A percentile compares a stretch with the other conserved stretches of the same genome.
phyloP scores from a whole-genome alignment of 2,888 invertebrate species.

The Caenorhabditis doughertyi region DNA sequence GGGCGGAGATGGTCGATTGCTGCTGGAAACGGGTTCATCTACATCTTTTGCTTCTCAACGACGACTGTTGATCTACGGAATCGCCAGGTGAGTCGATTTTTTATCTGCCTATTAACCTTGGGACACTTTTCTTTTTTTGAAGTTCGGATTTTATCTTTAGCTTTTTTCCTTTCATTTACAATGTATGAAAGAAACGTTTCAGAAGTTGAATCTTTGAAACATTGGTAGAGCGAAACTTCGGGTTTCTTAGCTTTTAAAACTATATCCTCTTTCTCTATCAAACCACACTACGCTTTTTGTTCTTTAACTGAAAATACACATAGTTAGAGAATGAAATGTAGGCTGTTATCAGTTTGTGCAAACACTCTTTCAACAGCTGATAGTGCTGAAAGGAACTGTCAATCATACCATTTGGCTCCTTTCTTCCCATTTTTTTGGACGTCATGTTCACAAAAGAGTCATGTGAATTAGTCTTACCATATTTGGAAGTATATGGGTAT shows the following conservation, averaged over 20 bases:
- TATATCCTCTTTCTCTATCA: background rate
- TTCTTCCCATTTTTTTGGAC: conserved; percentile 12
- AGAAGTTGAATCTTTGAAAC: background rate
- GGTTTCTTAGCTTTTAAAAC: too few relatives aligned
- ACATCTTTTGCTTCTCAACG: too few relatives aligned
- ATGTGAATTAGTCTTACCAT: background rate
- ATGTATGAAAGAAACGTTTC: too few relatives aligned
- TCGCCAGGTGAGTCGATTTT: conserved; percentile 38
- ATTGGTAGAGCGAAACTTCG: too few relatives aligned
- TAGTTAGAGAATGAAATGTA: background rate
- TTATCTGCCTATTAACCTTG: background rate
- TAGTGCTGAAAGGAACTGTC: conserved; percentile 8
- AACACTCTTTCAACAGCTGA: background rate
- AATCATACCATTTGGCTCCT: conserved; percentile 33
- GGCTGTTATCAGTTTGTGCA: conserved; percentile 11
- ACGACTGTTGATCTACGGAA: conserved; percentile 56
- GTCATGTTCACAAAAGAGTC: background rate
- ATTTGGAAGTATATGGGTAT: too few relatives aligned
- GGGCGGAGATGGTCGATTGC: conserved; percentile 2
- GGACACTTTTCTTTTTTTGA: conserved; percentile 30
- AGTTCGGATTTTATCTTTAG: background rate
- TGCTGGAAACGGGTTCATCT: conserved; percentile 57
- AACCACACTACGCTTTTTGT: background rate
- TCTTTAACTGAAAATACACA: background rate
- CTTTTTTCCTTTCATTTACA: background rate